Evolutionary conservation across 2,888 invertebrate species (phyloP).

Genomic region (Synanthedon formicaeformis): DNA sequence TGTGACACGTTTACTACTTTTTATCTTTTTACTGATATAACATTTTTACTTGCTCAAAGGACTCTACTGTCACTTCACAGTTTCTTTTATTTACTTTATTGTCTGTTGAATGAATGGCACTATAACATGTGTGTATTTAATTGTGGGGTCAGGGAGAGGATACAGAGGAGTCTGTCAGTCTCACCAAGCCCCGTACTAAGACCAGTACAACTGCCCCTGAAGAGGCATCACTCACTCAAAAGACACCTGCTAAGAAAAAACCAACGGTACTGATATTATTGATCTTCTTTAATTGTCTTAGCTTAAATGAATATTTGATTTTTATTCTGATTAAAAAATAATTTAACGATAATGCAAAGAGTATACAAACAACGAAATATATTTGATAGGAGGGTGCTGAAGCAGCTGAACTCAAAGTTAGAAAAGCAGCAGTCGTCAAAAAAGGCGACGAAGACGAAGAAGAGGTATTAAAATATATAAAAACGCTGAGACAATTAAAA

Average conservation of each 20-base stretch:
- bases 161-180: slow-evolving; percentile 61
- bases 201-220: slow-evolving; percentile 64
- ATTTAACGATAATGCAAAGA: neutral
- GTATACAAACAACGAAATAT: slow-evolving; percentile 5
- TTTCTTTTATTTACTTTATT: neutral
- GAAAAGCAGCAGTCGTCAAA: slow-evolving; percentile 60
- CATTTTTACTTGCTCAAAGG: neutral
- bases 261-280: slow-evolving; percentile 45
- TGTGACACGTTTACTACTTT: neutral
- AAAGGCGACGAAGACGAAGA: slow-evolving; percentile 55
- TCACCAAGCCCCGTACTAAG: slow-evolving; percentile 60
- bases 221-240: slow-evolving; percentile 64
- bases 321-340: neutral
- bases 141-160: slow-evolving; percentile 54
- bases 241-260: slow-evolving; percentile 64
- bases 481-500: slow-evolving; percentile 16
- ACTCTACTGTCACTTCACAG: neutral
- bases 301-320: slow-evolving; percentile 6
- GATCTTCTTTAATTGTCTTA: slow-evolving; percentile 47
- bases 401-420: slow-evolving; percentile 58
- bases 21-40: neutral
- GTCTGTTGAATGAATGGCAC: slow-evolving; percentile 12
- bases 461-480: slow-evolving; percentile 23
- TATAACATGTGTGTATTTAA: slow-evolving; percentile 18
- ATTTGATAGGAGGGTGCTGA: slow-evolving; percentile 54